Conservation (phyloP, 64 coral and sea anemone genomes). For the Acropora tenuis region DNA sequence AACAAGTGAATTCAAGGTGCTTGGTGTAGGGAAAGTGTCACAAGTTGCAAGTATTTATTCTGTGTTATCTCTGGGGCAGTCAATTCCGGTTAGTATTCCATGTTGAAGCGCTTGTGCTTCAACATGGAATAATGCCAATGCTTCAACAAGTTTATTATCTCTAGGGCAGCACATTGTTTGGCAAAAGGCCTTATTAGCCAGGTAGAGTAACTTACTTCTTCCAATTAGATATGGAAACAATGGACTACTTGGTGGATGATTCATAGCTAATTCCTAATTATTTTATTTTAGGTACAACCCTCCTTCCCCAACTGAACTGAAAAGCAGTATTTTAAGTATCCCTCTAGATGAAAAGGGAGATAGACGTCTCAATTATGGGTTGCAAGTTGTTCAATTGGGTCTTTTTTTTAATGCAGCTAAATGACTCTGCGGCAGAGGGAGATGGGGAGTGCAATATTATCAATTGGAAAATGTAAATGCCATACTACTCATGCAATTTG, state of each 20-base stretch:
- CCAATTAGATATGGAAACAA: too few species aligned
- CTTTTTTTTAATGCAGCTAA: constrained; percentile 58
- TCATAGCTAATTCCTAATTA: neutral
- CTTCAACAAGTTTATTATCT: neutral
- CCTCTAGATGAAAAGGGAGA: constrained; percentile 33
- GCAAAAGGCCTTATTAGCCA: neutral
- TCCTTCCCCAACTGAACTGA: neutral
- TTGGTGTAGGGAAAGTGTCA: constrained; percentile 40
- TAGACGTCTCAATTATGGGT: constrained; percentile 50
- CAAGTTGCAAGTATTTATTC: constrained; percentile 29
- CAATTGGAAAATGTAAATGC: constrained; percentile 75
- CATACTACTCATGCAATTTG: constrained; percentile 43
- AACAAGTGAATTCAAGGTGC: constrained; percentile 44
- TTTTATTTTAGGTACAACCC: too few species aligned
- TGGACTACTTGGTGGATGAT: too few species aligned
- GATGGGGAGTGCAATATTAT: constrained; percentile 54
- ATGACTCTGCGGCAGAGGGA: constrained; percentile 68
- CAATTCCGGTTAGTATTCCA: constrained; percentile 15
- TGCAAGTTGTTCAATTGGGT: constrained; percentile 60
- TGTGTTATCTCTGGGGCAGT: neutral
- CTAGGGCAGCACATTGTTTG: neutral
- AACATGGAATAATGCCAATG: too few species aligned
- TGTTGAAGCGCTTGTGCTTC: neutral
- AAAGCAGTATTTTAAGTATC: neutral
- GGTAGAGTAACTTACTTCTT: neutral